These are phyloP conservation scores for Xestia sexstrigata DNA, from an alignment of 2,888 invertebrate genomes.

Conservation along the genomic window DNA sequence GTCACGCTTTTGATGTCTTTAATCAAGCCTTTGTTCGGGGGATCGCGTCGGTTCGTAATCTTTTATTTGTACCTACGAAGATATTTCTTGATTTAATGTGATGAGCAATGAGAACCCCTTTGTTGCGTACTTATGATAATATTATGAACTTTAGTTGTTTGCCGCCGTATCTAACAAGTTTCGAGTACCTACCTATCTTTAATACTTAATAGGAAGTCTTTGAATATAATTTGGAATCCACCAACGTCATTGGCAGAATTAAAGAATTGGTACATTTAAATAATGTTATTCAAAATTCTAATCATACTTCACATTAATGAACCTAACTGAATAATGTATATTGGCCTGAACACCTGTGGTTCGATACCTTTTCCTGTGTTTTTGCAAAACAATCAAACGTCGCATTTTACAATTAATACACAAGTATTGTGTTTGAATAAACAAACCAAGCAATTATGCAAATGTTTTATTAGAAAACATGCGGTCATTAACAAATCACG, in stretches of 20 bases:
- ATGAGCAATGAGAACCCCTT: slow-evolving; percentile 47
- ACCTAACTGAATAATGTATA: slow-evolving; percentile 6
- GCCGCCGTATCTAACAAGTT: slow-evolving; percentile 27
- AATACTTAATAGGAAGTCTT: too few species aligned
- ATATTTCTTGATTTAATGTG: slow-evolving; percentile 59
- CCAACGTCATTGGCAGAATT: background rate
- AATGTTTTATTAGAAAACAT: slow-evolving; percentile 65
- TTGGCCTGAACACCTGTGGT: background rate
- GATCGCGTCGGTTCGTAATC: slow-evolving; percentile 53
- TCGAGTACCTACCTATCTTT: background rate
- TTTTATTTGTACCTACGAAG: slow-evolving; percentile 61
- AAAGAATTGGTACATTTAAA: too few species aligned
- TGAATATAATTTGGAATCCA: background rate
- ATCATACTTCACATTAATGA: slow-evolving; percentile 4
- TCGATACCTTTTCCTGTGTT: background rate
- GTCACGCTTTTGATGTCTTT: slow-evolving; percentile 65
- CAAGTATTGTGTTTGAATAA: slow-evolving; percentile 33
- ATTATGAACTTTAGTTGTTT: slow-evolving; percentile 39
- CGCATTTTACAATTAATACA: background rate
- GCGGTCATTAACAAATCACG: slow-evolving; percentile 55
- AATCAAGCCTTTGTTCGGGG: slow-evolving; percentile 66
- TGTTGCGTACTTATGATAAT: slow-evolving; percentile 51
- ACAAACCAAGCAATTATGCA: slow-evolving; percentile 49
- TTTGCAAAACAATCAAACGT: slow-evolving; percentile 6
- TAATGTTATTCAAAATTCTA: background rate